Evolutionary conservation across 2,888 invertebrate genomes (phyloP), one percentile per base, ranked within the genome.

Genomic region (Ceraclea dissimilis): DNA sequence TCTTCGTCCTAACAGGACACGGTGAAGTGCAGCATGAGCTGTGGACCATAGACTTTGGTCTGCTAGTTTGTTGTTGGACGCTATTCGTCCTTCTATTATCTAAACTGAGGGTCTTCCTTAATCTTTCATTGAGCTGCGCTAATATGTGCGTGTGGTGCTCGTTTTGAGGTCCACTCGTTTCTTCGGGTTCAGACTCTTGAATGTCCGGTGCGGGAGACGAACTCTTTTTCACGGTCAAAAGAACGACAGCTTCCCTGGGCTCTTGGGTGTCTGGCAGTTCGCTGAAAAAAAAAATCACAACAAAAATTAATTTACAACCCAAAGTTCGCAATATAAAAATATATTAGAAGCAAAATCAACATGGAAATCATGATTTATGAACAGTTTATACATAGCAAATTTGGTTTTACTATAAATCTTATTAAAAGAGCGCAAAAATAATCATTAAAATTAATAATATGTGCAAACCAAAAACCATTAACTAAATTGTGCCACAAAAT

Each of bases 231-330:
- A 82, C 81, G 60, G 81, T 81, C 67, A 83, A 69, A 51, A 83
- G 78, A 58, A 82, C 75, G 51, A 83, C 82, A 10, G 78, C 76
- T 52, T 81, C 78, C 62, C 81, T 78, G 66, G 77, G 78, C 64
- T 82, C 82, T 65, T 78, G 77, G 65, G 76, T 74, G 67, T 82
- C 81, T 21, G 83, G 82, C 57, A 83, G 75, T 66, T 83, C 83
- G 67, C 83, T 83, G 78, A 22, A 49, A 49, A 47, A 43, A 43
- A 47, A 47, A 18, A 5, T 18, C 43, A 43, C 8, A 19, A 19
- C 26, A 26, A n/a, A n/a, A n/a, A n/a, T n/a, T 56, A 46, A 56
- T 51, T 51, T 19, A 46, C 11, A 18, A 43, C 10, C 31, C 44
- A 2, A 49, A 34, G 33, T 20, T 11, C 47, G 11, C 20, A 34